A percentile compares a stretch with the other conserved stretches of the same genome.
Evolutionary conservation across 2,113 vertebrate genomes (phyloP).

Genomic region (Ploceus nigricollis): DNA sequence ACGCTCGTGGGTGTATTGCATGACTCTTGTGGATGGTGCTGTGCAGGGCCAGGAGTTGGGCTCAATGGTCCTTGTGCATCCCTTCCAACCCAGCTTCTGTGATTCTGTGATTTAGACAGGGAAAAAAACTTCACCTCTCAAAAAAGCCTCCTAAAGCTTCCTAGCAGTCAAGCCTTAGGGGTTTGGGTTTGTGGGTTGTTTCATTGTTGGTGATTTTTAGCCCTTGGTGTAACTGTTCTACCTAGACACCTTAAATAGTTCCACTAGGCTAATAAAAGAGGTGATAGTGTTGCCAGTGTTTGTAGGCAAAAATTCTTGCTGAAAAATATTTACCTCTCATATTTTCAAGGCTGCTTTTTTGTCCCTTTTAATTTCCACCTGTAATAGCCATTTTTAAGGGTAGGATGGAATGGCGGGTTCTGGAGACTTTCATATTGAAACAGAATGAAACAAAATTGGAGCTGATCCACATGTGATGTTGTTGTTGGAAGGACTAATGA

Average conservation of each 20-base stretch:
- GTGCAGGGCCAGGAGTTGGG: background rate
- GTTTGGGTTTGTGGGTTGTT: background rate
- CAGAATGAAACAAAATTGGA: background rate
- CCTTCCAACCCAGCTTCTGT: background rate
- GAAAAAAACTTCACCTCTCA: rapidly evolving
- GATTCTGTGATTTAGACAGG: background rate
- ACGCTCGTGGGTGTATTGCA: rapidly evolving
- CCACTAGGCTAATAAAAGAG: background rate
- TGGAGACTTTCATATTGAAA: background rate
- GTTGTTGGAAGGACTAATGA: background rate
- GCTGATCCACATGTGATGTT: background rate
- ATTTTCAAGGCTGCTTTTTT: background rate
- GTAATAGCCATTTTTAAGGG: background rate
- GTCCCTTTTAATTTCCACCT: background rate
- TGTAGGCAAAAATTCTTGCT: background rate
- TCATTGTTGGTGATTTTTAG: background rate
- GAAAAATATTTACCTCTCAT: background rate
- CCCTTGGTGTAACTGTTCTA: background rate
- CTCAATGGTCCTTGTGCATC: background rate
- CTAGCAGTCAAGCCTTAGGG: background rate
- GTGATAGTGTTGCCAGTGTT: background rate
- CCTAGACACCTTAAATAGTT: background rate
- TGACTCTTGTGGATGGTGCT: background rate
- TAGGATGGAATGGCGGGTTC: background rate
- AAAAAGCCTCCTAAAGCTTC: background rate